Evolutionary conservation across 2,797 vertebrate species (phyloP).

Genomic region (Netta rufina): DNA sequence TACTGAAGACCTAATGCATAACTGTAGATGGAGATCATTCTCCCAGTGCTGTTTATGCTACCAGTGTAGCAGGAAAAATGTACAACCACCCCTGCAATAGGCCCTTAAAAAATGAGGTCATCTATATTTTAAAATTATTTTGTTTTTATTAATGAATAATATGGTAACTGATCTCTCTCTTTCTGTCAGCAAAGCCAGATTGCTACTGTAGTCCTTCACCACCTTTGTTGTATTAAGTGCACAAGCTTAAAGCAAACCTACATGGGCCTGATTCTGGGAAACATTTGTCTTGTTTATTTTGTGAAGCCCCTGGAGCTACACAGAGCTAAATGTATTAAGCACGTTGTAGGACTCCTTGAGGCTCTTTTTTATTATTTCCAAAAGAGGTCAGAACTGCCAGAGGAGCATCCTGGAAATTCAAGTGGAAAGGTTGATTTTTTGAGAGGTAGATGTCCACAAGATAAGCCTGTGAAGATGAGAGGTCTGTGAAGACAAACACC

Average conservation of each 20-base stretch:
- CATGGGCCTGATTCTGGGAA: background rate
- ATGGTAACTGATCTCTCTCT: background rate
- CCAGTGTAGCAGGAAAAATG: background rate
- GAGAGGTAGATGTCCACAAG: rapidly evolving
- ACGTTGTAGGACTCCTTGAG: background rate
- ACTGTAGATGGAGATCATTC: background rate
- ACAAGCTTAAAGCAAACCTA: background rate
- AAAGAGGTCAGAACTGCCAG: background rate
- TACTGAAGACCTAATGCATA: background rate
- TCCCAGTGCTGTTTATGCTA: background rate
- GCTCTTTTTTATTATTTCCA: background rate
- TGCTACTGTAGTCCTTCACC: background rate
- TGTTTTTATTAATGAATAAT: background rate
- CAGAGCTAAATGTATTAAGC: background rate
- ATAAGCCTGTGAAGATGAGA: background rate
- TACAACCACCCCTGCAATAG: background rate
- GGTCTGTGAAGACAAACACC: background rate
- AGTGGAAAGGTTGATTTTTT: background rate
- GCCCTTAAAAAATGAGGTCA: background rate
- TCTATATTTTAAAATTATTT: background rate
- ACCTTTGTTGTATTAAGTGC: background rate
- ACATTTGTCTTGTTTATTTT: background rate
- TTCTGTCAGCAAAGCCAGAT: background rate
- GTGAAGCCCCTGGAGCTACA: background rate
- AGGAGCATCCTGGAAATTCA: background rate